Evolutionary conservation across 2,797 vertebrate species (phyloP).

Genomic region (Carcharodon carcharias): DNA sequence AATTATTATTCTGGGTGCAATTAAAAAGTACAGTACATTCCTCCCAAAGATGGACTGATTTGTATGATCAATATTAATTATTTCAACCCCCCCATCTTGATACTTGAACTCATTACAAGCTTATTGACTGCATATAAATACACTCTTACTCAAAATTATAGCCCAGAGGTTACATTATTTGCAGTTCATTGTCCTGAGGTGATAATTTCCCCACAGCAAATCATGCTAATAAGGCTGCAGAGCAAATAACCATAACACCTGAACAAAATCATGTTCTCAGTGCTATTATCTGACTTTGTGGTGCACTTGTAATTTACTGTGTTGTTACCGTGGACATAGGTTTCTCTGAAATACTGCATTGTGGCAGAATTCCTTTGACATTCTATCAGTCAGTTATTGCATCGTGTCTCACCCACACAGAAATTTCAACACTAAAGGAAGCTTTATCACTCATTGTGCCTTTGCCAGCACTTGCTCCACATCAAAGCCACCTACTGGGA

Average conservation of each 20-base stretch:
- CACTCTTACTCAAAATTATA: background rate
- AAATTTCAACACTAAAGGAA: background rate
- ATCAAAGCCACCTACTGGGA: background rate
- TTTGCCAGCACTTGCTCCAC: background rate
- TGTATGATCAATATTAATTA: background rate
- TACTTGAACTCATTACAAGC: background rate
- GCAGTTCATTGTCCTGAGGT: background rate
- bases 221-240: background rate
- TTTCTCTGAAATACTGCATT: background rate
- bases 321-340: background rate
- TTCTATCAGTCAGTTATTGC: slow-evolving; percentile 13
- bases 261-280: background rate
- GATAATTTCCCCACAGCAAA: background rate
- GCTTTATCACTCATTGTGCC: background rate
- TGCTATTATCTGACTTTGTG: background rate
- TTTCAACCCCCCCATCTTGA: background rate
- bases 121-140: background rate
- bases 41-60: background rate
- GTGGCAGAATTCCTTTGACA: background rate
- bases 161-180: background rate
- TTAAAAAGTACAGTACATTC: background rate
- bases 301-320: background rate
- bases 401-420: background rate
- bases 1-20: background rate
- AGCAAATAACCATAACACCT: background rate